These are phyloP conservation scores for Remorina albescens DNA, from an alignment of 2,797 vertebrate genomes.

Conservation along the genomic window DNA sequence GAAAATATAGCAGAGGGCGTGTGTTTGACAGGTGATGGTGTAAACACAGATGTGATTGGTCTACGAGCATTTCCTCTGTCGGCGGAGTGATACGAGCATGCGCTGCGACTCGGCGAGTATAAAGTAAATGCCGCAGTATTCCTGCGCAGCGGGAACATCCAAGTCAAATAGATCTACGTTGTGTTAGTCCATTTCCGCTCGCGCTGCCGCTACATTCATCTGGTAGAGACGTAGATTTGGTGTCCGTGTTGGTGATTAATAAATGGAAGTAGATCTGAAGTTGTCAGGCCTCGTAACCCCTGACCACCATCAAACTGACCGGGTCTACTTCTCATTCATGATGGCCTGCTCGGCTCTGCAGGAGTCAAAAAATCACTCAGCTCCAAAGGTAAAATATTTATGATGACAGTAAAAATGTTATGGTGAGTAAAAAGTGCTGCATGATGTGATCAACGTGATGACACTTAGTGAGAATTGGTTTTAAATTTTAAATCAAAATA, in stretches of 20 bases:
- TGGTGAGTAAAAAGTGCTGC: no score
- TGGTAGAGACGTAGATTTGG: rapidly evolving
- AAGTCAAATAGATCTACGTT: constrained; percentile 64
- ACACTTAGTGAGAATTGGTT: no score
- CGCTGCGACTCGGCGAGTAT: constrained; percentile 59
- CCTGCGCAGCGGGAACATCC: constrained; percentile 73
- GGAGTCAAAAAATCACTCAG: constrained; percentile 3
- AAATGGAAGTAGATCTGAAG: background rate
- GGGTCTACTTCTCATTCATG: constrained; percentile 84
- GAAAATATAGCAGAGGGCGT: constrained; percentile 72
- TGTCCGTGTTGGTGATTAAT: background rate
- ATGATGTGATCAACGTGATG: no score
- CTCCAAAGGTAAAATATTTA: background rate
- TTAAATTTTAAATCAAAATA: background rate
- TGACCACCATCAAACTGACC: constrained; percentile 54
- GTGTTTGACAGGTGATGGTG: constrained; percentile 82
- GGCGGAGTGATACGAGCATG: constrained; percentile 73
- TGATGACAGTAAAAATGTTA: background rate
- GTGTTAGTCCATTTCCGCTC: rapidly evolving
- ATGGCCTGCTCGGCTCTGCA: constrained; percentile 36
- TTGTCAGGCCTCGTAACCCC: background rate
- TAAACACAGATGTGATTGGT: constrained; percentile 84
- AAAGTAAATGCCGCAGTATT: constrained; percentile 83
- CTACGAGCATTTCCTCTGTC: constrained; percentile 73
- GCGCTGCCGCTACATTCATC: rapidly evolving